Base-by-base conservation (phyloP, 2,113 vertebrate genomes). In the Ictalurus furcatus region DNA sequence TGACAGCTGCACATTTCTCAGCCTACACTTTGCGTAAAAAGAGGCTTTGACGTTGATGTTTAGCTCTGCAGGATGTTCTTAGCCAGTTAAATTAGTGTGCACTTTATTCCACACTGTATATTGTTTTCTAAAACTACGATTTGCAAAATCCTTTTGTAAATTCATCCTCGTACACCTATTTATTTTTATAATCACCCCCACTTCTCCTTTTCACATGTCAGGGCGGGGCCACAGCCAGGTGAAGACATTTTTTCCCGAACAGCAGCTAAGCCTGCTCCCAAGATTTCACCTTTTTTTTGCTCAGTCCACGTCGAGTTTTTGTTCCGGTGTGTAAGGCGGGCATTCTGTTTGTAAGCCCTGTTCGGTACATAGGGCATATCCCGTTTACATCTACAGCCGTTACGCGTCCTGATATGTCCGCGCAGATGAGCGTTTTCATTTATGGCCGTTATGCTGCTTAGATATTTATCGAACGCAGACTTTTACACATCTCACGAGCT, bases 401-500 rank as follows among this genome's bases (percentile, higher is more conserved):
- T n/a, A 28, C 28, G 44, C 76, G 14, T 52, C 44, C 44, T 16
- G 2, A 52, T 8, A 54, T 52, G 44, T n/a, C 44, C 76, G 52
- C 5, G 4, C 11, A 48, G 25, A 79, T 16, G 44, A 78, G 6
- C 52, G 2, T 52, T 44, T 40, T 40, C 34, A 21, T 40, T 9
- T 19, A 30, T 30, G 16, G 69, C 30, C 17, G 0, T 73, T 37
- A 23, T n/a, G 12, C 76, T n/a, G 76, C 65, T 79, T 63, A 63
- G 74, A 87, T n/a, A 6, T 65, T 30, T 82, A 52, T 88, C 34
- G 9, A 40, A 84, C 11, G 17, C 8, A 21, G 30, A 93, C 91
- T 94, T 95, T 94, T 94, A 93, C 91, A 94, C 92, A 92, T 93
- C 90, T 93, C 92, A 73, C 87, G 92, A 94, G 93, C 93, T 93